Evolutionary conservation across 2,797 vertebrate species (phyloP).

Genomic region (Huso huso): DNA sequence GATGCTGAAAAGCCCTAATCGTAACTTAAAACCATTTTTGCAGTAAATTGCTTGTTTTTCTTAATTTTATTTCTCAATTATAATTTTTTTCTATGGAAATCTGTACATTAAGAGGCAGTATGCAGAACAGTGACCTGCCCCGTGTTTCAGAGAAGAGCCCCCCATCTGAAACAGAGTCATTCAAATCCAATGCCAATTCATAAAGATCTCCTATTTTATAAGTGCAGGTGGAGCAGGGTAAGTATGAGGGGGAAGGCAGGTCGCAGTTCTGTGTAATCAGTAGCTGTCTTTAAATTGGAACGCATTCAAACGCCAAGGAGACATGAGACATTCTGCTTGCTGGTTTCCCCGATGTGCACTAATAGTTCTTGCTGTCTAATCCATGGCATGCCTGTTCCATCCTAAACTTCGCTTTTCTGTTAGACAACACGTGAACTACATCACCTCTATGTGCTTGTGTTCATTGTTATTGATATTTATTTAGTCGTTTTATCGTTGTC

Average conservation of each 20-base stretch:
- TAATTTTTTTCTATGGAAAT: not conserved
- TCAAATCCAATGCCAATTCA: not conserved
- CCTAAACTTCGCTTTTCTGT: conserved; percentile 69
- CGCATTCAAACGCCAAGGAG: conserved; percentile 8
- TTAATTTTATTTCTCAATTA: not conserved
- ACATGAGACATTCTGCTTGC: conserved; percentile 83
- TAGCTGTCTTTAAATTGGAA: not conserved
- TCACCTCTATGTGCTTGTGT: conserved; percentile 85
- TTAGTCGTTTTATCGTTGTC: not conserved
- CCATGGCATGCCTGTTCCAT: conserved; percentile 84
- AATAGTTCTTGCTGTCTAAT: conserved; percentile 71
- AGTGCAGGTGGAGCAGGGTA: not conserved
- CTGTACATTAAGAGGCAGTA: not conserved
- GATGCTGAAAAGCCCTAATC: too few species aligned
- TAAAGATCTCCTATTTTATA: not conserved
- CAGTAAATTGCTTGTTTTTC: too few species aligned
- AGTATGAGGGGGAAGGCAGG: not conserved
- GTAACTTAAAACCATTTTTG: too few species aligned
- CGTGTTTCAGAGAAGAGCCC: not conserved
- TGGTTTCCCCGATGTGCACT: conserved; percentile 75
- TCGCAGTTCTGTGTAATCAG: conserved; percentile 11
- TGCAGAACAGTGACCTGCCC: conserved; percentile 12
- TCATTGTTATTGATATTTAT: conserved; percentile 45
- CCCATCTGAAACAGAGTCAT: not conserved
- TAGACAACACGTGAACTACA: conserved; percentile 81